Percentiles rank a stretch among this genome's conserved stretches.
phyloP scores from a whole-genome alignment of 2,888 invertebrate genomes.

The Tipula vernalis region DNA sequence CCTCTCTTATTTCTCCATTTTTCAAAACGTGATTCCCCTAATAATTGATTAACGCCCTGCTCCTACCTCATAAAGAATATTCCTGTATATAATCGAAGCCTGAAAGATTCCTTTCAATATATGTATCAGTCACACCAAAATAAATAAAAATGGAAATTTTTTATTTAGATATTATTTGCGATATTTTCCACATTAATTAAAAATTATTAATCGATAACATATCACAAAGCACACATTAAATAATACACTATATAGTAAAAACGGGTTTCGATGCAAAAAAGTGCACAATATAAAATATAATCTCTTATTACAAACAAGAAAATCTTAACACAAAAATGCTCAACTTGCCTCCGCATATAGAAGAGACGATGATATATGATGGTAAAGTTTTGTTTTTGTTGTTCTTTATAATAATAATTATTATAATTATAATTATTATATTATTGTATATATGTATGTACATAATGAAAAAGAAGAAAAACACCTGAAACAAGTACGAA shows the following conservation, averaged over 20 bases:
- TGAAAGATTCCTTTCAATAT: too few species aligned
- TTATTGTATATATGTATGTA: not conserved
- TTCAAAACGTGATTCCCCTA: too few species aligned
- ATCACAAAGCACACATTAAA: not conserved
- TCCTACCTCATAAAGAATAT: too few species aligned
- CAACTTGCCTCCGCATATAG: not conserved
- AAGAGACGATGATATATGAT: not conserved
- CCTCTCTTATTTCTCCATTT: too few species aligned
- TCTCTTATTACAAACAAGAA: not conserved
- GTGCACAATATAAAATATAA: not conserved
- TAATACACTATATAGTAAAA: not conserved
- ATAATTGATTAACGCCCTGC: too few species aligned
- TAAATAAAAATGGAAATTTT: too few species aligned
- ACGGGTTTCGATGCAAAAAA: not conserved
- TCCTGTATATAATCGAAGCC: too few species aligned
- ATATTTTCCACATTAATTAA: not conserved
- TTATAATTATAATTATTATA: not conserved
- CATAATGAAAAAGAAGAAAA: not conserved
- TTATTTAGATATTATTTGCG: too few species aligned
- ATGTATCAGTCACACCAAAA: too few species aligned
- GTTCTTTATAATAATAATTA: not conserved
- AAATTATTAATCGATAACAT: not conserved
- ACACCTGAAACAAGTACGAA: not conserved
- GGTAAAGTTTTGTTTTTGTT: not conserved
- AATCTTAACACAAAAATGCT: not conserved